Base-by-base conservation (phyloP, 2,888 invertebrate genomes). In the Drosophila mettleri region DNA sequence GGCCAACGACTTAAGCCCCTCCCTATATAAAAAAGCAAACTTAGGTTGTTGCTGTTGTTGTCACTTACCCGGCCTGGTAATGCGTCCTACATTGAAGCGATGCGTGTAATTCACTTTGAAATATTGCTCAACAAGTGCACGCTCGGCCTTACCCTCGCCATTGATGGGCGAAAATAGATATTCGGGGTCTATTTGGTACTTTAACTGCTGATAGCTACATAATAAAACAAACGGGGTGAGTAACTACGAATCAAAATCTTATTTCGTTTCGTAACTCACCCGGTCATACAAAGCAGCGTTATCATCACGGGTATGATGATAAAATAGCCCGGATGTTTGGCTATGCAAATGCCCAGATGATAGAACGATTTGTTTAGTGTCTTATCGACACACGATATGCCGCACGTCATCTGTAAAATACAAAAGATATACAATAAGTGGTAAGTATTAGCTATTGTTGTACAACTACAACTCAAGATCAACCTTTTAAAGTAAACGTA, bases 151-250 rank as follows among this genome's bases (percentile, higher is more conserved):
- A 14, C 97, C 97, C 80, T 96, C 96, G 0, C 98, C 98, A 86
- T 96, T 95, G 74, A 97, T 94, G 0, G 98, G 98, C 36, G 97
- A 97, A 93, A 98, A 98, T 18, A 98, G 94, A 92, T 98, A 98
- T 91, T 98, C 98, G 0, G 98, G 98, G 92, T 98, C 98, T 93
- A 97, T 97, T 93, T 97, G 97, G 93, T 97, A 97, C 91, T 95
- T 93, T 65, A 98, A 94, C 91, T 95, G 94, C 93, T 98, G 98
- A 92, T 96, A 97, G 54, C 92, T 92, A 70, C 22, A 53, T 65
- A 61, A 34, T 5, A 43, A 34, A 75, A 52, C 39, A 29, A 33
- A 22, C 38, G 12, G 31, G 14, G 27, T 18, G 12, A 24, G 22
- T 0, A 36, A 33, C 41, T 66, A 14, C 31, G 16, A 12, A 18